Evolutionary conservation across 2,113 vertebrate species (phyloP), one percentile per base, ranked within the genome.

Genomic region (Abramis brama): DNA sequence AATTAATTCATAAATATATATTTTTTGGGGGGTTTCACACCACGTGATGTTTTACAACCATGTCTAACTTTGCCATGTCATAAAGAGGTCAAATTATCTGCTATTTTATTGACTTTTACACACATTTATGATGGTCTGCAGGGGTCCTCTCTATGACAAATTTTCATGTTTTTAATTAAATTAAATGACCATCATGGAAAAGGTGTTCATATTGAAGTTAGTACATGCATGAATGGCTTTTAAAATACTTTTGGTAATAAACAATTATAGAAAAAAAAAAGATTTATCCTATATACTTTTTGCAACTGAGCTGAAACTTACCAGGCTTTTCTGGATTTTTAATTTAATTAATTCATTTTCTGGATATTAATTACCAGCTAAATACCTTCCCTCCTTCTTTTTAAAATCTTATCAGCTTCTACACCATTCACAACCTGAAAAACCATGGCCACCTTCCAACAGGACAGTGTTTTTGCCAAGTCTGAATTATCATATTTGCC

Each of bases 381-480:
- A 82, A 82, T 19, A 17, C 50, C 13, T 59, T 82, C 36, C 25
- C 25, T 55, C 19, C 50, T 50, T 43, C 21, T 62, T 73, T 64
- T 62, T 74, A 33, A 52, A 79, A 17, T 59, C 80, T 86, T 86
- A 75, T 86, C 84, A 79, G 79, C 84, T 59, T 45, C 27, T 39
- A 70, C 43, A 74, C 78, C 47, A 52, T 55, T 76, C 71, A 50
- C 73, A n/a, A 36, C 76, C 84, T 79, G 79, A 62, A 74, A 83
- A 80, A 39, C 60, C 21, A 33, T 83, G 87, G 87, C 74, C 57
- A 21, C 55, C 47, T 81, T 88, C 87, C 87, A 86, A 47, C 6
- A 39, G 84, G 47, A 68, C 57, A 9, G 12, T 23, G 10, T 30
- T 43, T 52, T 62, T 25, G 52, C 87, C 79, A 83, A 86, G 73